Percentiles rank a stretch among this genome's conserved stretches.
These are phyloP conservation scores for Drosophila buzzatii DNA, from an alignment of 2,888 invertebrate species.

Conservation along the genomic window DNA sequence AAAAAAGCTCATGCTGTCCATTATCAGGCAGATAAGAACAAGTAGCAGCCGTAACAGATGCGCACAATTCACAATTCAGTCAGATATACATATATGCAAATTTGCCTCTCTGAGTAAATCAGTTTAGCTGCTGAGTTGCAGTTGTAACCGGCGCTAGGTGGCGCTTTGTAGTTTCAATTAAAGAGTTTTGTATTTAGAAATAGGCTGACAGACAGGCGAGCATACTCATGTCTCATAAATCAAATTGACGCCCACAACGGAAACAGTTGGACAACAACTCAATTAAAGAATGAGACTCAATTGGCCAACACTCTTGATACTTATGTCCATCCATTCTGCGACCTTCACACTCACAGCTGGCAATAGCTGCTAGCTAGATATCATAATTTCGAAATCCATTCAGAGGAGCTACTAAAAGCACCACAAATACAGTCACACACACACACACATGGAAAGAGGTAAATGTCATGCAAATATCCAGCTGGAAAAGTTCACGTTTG, in stretches of 20 bases:
- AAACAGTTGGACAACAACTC: constrained; percentile 35
- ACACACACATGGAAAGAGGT: not conserved
- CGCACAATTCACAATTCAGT: not conserved
- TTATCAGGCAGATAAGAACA: constrained; percentile 3
- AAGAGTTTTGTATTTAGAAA: constrained; percentile 13
- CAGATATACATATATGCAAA: constrained; percentile 15
- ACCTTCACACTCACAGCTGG: constrained; percentile 14
- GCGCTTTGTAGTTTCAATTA: constrained; percentile 61
- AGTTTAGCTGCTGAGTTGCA: constrained; percentile 24
- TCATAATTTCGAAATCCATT: constrained; percentile 40
- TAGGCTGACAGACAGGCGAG: not conserved
- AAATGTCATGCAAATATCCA: constrained; percentile 14
- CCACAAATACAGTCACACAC: not conserved
- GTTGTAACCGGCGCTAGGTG: constrained; percentile 51
- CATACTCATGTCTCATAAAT: constrained; percentile 25
- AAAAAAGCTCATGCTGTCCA: not conserved
- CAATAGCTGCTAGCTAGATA: constrained; percentile 22
- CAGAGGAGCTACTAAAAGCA: constrained; percentile 21
- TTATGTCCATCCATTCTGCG: not conserved
- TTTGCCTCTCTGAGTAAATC: constrained; percentile 15
- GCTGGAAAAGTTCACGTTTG: constrained; percentile 50
- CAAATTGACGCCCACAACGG: constrained; percentile 63
- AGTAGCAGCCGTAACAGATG: constrained; percentile 6
- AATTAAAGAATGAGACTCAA: constrained; percentile 47
- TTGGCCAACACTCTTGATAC: constrained; percentile 44